Conservation (phyloP, 1,140 invertebrate genomes). For the Planococcus citri region DNA sequence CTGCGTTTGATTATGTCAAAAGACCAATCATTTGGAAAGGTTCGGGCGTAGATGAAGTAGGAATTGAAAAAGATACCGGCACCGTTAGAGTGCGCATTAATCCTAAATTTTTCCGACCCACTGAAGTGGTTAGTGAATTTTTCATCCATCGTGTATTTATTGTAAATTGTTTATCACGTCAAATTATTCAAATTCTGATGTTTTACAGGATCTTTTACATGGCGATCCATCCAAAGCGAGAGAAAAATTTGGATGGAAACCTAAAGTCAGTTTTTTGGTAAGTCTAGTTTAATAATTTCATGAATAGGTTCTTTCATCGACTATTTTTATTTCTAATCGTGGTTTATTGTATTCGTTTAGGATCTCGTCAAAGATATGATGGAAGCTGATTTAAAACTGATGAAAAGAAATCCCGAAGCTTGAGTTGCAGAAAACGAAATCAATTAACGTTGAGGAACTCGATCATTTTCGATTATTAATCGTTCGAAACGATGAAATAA, state of each 20-base stretch:
- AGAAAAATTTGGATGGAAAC: conserved; percentile 71
- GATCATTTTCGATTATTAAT: no score
- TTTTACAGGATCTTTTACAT: conserved; percentile 54
- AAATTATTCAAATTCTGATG: not conserved
- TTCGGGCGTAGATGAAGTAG: conserved; percentile 69
- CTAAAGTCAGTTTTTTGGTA: conserved; percentile 69
- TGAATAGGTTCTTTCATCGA: no score
- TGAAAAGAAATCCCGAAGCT: conserved; percentile 82
- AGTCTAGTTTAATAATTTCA: conserved; percentile 29
- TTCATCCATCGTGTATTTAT: conserved; percentile 11
- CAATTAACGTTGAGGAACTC: no score
- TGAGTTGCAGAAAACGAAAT: conserved; percentile 33
- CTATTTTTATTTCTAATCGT: not conserved
- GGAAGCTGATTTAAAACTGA: conserved; percentile 78
- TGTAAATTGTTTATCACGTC: not conserved
- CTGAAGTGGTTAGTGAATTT: conserved; percentile 77
- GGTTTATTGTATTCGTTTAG: conserved; percentile 37
- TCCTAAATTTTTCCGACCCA: conserved; percentile 90
- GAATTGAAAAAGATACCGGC: conserved; percentile 66
- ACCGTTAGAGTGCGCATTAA: conserved; percentile 81
- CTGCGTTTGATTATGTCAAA: conserved; percentile 69
- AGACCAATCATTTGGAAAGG: conserved; percentile 74
- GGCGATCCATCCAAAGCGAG: conserved; percentile 87
- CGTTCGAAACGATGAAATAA: no score
- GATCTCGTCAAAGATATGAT: conserved; percentile 92